Conservation (phyloP, 1,140 invertebrate genomes). For the Papilio glaucus region DNA sequence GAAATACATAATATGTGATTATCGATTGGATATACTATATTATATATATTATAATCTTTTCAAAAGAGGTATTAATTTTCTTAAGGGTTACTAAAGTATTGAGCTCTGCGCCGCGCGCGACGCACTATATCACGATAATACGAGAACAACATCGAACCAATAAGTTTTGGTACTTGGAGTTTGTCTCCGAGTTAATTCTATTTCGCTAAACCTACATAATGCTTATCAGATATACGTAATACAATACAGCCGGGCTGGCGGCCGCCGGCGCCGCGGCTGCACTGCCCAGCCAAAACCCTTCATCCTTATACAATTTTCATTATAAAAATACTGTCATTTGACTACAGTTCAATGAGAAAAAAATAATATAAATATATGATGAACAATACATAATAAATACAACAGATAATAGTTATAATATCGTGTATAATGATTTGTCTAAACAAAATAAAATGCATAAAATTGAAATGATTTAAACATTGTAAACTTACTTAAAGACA, state of each 20-base stretch:
- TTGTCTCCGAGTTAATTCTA: constrained; percentile 80
- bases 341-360: constrained; percentile 83
- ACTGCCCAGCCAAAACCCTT: constrained; percentile 70
- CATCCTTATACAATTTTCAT: constrained; percentile 81
- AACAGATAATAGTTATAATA: constrained; percentile 75
- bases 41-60: constrained; percentile 80
- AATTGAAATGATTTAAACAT: constrained; percentile 80
- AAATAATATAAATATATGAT: constrained; percentile 74
- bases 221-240: constrained; percentile 83
- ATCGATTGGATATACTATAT: constrained; percentile 79
- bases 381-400: constrained; percentile 80
- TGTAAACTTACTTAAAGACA: constrained; percentile 77
- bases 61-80: constrained; percentile 84
- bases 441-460: constrained; percentile 82
- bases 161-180: constrained; percentile 81
- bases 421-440: constrained; percentile 79
- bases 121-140: constrained; percentile 83
- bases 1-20: constrained; percentile 82
- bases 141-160: constrained; percentile 82
- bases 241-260: constrained; percentile 72
- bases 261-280: constrained; percentile 39
- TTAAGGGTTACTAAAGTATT: constrained; percentile 84
- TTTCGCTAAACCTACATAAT: constrained; percentile 84
- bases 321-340: constrained; percentile 85
- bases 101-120: constrained; percentile 80